A percentile compares a stretch with the other conserved stretches of the same genome.
Conservation (phyloP, 2,113 vertebrate species). For the Crocuta crocuta region DNA sequence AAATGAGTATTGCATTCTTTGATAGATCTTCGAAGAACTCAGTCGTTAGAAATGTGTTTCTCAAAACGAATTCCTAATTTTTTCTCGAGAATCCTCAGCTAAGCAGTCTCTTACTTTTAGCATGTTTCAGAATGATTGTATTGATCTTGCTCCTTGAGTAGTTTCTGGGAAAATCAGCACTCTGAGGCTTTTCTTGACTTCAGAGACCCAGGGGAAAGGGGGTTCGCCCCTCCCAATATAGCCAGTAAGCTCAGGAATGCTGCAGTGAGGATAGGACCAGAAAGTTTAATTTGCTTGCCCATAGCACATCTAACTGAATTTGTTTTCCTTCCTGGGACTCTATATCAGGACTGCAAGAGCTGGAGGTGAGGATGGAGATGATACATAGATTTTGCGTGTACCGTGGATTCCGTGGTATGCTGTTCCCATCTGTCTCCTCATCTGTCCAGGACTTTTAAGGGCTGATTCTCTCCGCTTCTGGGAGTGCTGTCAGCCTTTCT, state of each 20-base stretch:
- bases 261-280: background rate
- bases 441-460: background rate
- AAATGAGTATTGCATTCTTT: constrained; percentile 56
- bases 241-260: background rate
- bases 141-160: constrained; percentile 52
- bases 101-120: constrained; percentile 33
- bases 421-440: background rate
- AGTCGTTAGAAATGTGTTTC: constrained; percentile 40
- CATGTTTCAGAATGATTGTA: constrained; percentile 67
- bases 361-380: background rate
- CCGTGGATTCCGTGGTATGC: background rate
- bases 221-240: background rate
- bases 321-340: constrained; percentile 5
- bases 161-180: constrained; percentile 39
- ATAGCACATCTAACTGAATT: constrained; percentile 14
- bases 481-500: background rate
- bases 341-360: background rate
- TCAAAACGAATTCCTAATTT: constrained; percentile 52
- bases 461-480: background rate
- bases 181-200: constrained; percentile 56
- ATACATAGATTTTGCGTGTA: background rate
- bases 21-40: background rate
- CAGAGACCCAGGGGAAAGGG: constrained; percentile 14
- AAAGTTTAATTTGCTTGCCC: constrained; percentile 44
- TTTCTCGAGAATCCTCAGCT: constrained; percentile 15